Evolutionary conservation across 2,797 vertebrate genomes (phyloP).

Genomic region (Danio aesculapii): DNA sequence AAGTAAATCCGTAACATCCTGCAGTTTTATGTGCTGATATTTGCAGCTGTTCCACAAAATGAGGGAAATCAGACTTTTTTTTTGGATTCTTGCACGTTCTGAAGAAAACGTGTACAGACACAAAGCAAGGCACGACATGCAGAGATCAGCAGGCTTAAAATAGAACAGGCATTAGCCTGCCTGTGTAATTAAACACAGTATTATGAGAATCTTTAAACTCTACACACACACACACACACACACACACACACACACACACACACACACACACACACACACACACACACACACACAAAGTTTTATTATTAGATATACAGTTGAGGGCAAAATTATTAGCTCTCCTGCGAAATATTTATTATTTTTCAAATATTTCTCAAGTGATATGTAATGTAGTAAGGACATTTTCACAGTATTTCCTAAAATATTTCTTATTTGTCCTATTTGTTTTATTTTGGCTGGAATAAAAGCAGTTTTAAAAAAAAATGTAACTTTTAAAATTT

Average conservation of each 20-base stretch:
- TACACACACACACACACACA: neutral
- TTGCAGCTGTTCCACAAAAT: neutral
- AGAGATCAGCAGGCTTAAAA: constrained; percentile 10
- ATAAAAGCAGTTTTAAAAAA: too few species aligned
- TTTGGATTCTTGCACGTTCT: constrained; percentile 3
- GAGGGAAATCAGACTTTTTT: neutral
- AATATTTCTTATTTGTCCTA: too few species aligned
- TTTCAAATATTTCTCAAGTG: too few species aligned
- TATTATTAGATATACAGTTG: too few species aligned
- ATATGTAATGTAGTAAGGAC: too few species aligned
- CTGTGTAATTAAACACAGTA: constrained; percentile 3
- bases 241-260: neutral
- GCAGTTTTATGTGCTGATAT: neutral
- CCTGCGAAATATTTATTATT: too few species aligned
- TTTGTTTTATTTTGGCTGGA: too few species aligned
- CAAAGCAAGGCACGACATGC: constrained; percentile 25
- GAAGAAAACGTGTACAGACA: neutral
- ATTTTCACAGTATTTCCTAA: too few species aligned
- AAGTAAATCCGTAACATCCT: neutral
- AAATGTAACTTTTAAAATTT: too few species aligned
- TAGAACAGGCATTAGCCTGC: neutral
- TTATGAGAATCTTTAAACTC: neutral
- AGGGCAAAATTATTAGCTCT: too few species aligned
- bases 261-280: neutral
- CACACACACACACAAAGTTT: too few species aligned